Base-by-base conservation (phyloP, 2,797 vertebrate species). In the Sebastes nivosus region DNA sequence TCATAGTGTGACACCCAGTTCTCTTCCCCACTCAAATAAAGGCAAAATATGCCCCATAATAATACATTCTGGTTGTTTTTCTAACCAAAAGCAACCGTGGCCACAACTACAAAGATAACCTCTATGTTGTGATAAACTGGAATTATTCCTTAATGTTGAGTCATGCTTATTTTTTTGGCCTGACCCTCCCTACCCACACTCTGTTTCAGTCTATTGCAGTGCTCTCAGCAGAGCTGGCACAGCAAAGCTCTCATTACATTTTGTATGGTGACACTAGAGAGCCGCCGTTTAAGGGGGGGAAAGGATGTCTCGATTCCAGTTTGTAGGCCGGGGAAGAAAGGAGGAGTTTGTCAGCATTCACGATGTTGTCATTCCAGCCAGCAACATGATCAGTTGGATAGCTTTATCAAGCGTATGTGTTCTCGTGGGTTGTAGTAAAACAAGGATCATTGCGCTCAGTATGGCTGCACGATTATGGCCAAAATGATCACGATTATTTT, bases 171-270 rank as follows among this genome's bases (percentile, higher is more conserved):
- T 77, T 65, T 46, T 85, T 75, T 83, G 64, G 58, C 46, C 74
- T 66, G 77, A 74, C 69, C 75, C 36, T 76, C 34, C 54, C 34
- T 46, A 42, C 74, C 52, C 71, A 80, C 72, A 42, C 34, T 57
- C 64, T 82, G 61, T 78, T 42, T 84, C 57, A 77, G 76, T 82
- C 59, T 81, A 4, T 72, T 58, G 59, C 75, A 72, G 77, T 55
- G 57, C 79, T 88, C 81, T 90, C 81, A 83, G 76, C 77, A 61
- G 79, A 89, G 79, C 77, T 88, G 89, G 86, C 88, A 82, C 85
- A 68, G 81, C 79, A 77, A 72, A 77, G 64, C 81, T 79, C 79
- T 90, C 69, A 73, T 89, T 84, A 83, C 68, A 67, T 82, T 82
- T 83, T 87, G 79, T 84, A 46, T 72, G 72, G 82, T 89, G 86